Conservation (phyloP, 2,888 invertebrate species). For the Baccha elongata region DNA sequence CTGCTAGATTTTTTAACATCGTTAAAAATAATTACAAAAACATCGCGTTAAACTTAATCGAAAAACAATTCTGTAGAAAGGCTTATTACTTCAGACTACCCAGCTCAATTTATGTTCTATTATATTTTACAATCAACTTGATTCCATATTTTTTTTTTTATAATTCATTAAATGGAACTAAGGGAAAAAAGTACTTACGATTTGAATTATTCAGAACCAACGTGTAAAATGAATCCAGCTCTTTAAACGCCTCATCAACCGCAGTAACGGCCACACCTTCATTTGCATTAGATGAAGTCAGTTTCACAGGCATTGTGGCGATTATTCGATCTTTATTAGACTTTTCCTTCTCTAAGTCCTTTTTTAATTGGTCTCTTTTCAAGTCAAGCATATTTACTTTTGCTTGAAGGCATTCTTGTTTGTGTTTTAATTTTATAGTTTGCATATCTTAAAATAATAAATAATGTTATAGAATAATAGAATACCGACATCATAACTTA, state of each 20-base stretch:
- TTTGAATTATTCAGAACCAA: constrained; percentile 75
- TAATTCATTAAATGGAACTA: background rate
- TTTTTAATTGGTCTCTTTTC: constrained; percentile 76
- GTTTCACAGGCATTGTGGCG: constrained; percentile 78
- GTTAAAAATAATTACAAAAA: too few relatives aligned
- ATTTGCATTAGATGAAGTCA: constrained; percentile 77
- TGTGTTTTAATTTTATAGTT: constrained; percentile 77
- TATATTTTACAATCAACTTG: too few relatives aligned
- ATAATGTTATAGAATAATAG: background rate
- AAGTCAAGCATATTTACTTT: constrained; percentile 77
- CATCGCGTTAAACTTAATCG: too few relatives aligned
- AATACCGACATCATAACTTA: constrained; percentile 39
- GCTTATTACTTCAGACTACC: too few relatives aligned
- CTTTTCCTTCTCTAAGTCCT: constrained; percentile 76
- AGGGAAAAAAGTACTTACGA: constrained; percentile 53
- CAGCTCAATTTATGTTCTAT: too few relatives aligned
- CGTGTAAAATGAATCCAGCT: constrained; percentile 78
- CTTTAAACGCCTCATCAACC: constrained; percentile 77
- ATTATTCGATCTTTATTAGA: constrained; percentile 76
- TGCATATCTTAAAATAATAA: constrained; percentile 77
- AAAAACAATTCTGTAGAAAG: too few relatives aligned
- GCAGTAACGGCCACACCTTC: constrained; percentile 77
- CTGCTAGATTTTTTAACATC: too few relatives aligned
- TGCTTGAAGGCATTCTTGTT: constrained; percentile 75
- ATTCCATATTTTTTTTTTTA: too few relatives aligned